Evolutionary conservation across 2,113 vertebrate genomes (phyloP).

Genomic region (Paradoxurus hermaphroditus): DNA sequence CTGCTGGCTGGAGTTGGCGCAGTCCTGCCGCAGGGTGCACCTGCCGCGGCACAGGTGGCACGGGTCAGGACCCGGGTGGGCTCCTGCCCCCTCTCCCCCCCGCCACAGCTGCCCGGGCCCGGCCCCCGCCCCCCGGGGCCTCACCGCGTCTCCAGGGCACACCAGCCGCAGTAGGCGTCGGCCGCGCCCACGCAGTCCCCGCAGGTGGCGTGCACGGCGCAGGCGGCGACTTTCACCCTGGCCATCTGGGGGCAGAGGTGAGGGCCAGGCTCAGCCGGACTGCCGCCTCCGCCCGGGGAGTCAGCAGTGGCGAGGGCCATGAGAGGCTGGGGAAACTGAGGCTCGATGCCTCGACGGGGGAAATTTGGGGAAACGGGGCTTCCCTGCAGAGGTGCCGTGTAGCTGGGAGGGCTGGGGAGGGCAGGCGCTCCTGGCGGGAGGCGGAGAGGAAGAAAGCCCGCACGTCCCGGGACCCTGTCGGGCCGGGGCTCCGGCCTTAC

Average conservation of each 20-base stretch:
- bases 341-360: accelerated
- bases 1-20: conserved; percentile 80
- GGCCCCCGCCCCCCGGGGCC: neutral
- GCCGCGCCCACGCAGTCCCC: conserved; percentile 88
- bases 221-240: conserved; percentile 91
- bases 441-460: neutral
- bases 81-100: accelerated
- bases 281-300: neutral
- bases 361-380: accelerated
- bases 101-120: accelerated
- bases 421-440: neutral
- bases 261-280: neutral
- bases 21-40: conserved; percentile 93
- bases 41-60: conserved; percentile 57
- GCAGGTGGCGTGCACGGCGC: conserved; percentile 88
- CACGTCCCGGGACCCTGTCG: neutral
- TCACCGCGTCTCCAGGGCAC: conserved; percentile 94
- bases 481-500: conserved; percentile 79
- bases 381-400: neutral
- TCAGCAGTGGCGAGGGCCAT: neutral
- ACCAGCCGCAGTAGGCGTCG: conserved; percentile 97
- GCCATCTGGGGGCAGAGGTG: conserved; percentile 85
- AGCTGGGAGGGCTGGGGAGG: neutral
- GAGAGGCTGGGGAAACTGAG: neutral
- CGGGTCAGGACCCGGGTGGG: neutral